Base-by-base conservation (phyloP, 2,113 vertebrate species). In the Sinocyclocheilus maitianheensis region DNA sequence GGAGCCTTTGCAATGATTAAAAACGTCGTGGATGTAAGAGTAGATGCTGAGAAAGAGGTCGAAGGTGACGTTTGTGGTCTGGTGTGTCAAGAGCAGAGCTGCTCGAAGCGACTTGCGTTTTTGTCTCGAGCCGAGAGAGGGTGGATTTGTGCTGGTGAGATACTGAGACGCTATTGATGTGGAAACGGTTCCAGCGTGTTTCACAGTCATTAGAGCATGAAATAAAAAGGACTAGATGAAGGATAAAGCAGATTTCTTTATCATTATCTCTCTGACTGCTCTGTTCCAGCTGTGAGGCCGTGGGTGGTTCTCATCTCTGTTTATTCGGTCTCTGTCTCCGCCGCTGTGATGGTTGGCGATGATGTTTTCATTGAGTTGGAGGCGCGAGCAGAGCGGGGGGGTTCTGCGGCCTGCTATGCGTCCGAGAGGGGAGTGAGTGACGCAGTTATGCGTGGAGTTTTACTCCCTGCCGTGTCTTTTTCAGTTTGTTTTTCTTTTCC, bases 341-440 rank as follows among this genome's bases (percentile, higher is more conserved):
- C 89, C 4, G 53, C 14, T 1, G 89, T 84, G 76, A 85, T 88
- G 90, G 71, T 81, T 75, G 88, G 69, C 91, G 91, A 91, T 93
- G 91, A 90, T 91, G 91, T 93, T 94, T 91, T 94, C 91, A 95
- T 94, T 92, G 93, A 94, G 94, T 93, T 91, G 4, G 67, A 34
- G 92, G 0, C 16, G 13, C 13, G 65, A 34, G 65, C 65, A 13
- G 91, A 91, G 93, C 89, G 83, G 92, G 91, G 94, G 94, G 91
- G 89, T 93, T 94, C 94, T 89, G 91, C 91, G 93, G 94, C 92
- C 93, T 91, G 88, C 90, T 87, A 88, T 87, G 89, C 87, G 92
- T 94, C 89, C 89, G 83, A 55, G 46, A 65, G 14, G 58, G 58
- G 83, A 90, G 91, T 92, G 94, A 92, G 91, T 92, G 94, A 92